Evolutionary conservation across 2,888 invertebrate species (phyloP), one percentile per base, ranked within the genome.

Genomic region (Caenorhabditis auriculariae): DNA sequence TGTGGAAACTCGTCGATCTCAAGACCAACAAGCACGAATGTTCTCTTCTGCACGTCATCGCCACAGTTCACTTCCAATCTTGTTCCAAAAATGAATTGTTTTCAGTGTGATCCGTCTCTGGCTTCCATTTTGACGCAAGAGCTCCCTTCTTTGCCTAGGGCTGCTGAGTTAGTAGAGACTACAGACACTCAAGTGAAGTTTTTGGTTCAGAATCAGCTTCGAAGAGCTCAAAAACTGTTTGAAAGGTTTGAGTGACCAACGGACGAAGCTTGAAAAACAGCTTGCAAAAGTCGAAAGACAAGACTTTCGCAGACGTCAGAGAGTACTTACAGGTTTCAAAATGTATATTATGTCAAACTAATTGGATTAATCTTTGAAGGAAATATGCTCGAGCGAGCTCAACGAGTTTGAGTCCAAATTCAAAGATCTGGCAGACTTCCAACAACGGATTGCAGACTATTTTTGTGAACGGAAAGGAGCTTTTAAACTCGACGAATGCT

Each of bases 401-500:
- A 19, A 45, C 2, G 58, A 60, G 27, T 56, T 60, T 21, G 62
- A 57, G 0, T 19, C 26, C n/a, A 35, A 35, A 23, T 54, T 62
- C 37, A 45, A 54, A 9, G 2, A 28, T 3, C 32, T 72, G 15
- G 29, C 35, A 1, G 56, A 48, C 6, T 32, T 54, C 3, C 60
- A 66, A 29, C 17, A 32, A 1, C 41, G 58, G n/a, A 19, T 69
- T 26, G 69, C 69, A 7, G 52, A 52, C 19, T 69, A 69, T 42
- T 69, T 69, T 27, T 69, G 69, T 43, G 69, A 69, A 41, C 60
- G 66, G 45, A 54, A 54, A 15, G 49, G 64, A 37, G 66, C 67
- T 4, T 78, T 79, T 53, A 72, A 74, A 26, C 48, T 76, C 41
- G 78, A 78, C 52, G 79, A 79, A 28, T 76, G 79, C 35, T 62